Base-by-base conservation (phyloP, 2,797 vertebrate species). In the Falco peregrinus region DNA sequence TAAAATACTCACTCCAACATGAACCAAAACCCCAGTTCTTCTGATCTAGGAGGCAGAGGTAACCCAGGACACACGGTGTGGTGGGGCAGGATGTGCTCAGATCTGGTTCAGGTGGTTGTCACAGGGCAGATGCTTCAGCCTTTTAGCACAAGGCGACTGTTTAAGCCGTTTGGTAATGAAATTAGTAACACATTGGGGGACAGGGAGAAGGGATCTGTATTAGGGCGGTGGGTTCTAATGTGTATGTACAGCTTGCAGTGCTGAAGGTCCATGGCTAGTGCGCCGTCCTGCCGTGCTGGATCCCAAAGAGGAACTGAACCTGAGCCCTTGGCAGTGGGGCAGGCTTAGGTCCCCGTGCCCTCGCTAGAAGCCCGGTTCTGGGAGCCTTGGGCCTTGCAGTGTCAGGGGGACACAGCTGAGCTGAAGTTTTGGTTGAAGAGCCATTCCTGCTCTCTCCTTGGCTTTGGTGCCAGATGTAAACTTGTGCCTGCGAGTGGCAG, bases 401-500 rank as follows among this genome's bases (percentile, higher is more conserved):
- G 39, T 16, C 5, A 2, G 12, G 18, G 3, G 2, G 45, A 73
- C 59, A 57, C 8, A 1, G 5, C 8, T 17, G 15, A 7, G 56
- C 1, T 28, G 67, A 11, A 48, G 35, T 53, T 47, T 6, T 6
- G n/a, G 2, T 59, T 26, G 1, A 39, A 64, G 28, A 59, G 3
- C 2, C 4, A 2, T 21, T 39, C 16, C 41, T 60, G 75, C 41
- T 41, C 18, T n/a, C 6, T 37, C 31, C 67, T 28, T 73, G 8
- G 0, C 28, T 1, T 28, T 0, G 2, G 8, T 59, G 18, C 51
- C 67, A 10, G 3, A 0, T 10, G 9, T 43, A 12, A 39, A 24
- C 57, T 43, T 16, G 1, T 0, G 5, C 24, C 70, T 41, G n/a
- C 11, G 3, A 16, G 59, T 2, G 8, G 75, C 47, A 41, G 60